These are phyloP conservation scores for Andrena marginata DNA, from an alignment of 2,888 invertebrate species.

Conservation along the genomic window DNA sequence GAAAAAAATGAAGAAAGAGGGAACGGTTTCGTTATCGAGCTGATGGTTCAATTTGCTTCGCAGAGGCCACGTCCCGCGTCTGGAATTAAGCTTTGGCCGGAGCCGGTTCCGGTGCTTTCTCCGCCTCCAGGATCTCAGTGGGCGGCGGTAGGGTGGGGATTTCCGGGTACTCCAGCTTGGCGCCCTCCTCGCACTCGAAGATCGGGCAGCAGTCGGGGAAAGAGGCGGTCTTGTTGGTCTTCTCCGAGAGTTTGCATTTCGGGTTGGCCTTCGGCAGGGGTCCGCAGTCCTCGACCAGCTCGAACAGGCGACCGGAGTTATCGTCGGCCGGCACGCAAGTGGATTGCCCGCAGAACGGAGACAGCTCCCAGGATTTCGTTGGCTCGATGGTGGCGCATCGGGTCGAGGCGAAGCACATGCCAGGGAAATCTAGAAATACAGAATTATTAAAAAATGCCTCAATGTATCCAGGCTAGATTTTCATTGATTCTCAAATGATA, in stretches of 20 bases:
- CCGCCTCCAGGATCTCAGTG: constrained; percentile 82
- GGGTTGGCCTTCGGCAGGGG: constrained; percentile 94
- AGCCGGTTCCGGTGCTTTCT: constrained; percentile 64
- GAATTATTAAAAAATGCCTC: background rate
- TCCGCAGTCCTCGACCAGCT: constrained; percentile 95
- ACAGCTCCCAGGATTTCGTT: constrained; percentile 93
- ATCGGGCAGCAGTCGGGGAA: constrained; percentile 95
- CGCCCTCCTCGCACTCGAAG: constrained; percentile 94
- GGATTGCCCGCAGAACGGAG: constrained; percentile 96
- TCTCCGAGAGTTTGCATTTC: constrained; percentile 95
- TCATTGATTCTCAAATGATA: too few species aligned
- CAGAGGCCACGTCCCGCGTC: background rate
- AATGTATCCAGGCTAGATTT: too few species aligned
- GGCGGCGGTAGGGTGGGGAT: constrained; percentile 87
- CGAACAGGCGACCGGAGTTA: constrained; percentile 90
- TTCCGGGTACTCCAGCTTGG: constrained; percentile 94
- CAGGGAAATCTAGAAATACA: constrained; percentile 91
- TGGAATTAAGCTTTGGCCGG: constrained; percentile 46
- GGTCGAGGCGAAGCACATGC: constrained; percentile 96
- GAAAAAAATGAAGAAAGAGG: background rate
- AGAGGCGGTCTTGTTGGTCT: constrained; percentile 95
- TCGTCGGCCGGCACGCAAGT: constrained; percentile 94
- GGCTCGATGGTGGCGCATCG: constrained; percentile 95
- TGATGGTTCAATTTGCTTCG: constrained; percentile 4
- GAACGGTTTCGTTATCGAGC: constrained; percentile 2